These are phyloP conservation scores for Alentia gelatinosa DNA, from an alignment of 2,888 invertebrate genomes.

Conservation along the genomic window DNA sequence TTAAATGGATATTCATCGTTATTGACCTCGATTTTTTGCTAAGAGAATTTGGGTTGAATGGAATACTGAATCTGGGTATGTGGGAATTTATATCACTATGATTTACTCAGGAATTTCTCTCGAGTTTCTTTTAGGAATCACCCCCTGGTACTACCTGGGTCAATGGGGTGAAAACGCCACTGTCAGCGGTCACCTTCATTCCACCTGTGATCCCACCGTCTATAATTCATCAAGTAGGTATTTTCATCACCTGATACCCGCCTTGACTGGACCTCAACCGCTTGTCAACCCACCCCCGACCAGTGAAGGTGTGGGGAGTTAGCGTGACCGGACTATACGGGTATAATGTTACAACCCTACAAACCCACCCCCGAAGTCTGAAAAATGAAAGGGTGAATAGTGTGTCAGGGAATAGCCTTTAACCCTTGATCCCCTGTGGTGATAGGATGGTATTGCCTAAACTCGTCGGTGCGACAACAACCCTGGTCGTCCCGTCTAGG, in stretches of 20 bases:
- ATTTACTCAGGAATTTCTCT: too few relatives aligned
- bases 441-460: background rate
- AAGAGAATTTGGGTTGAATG: too few relatives aligned
- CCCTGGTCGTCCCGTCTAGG: background rate
- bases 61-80: too few relatives aligned
- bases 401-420: background rate
- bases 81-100: too few relatives aligned
- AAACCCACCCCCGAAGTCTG: background rate
- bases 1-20: too few relatives aligned
- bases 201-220: background rate
- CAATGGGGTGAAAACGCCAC: background rate
- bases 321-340: background rate
- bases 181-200: background rate
- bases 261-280: background rate
- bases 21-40: too few relatives aligned
- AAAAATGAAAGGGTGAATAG: background rate
- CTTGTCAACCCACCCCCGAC: background rate
- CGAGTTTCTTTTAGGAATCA: too few relatives aligned
- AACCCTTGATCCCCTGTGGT: background rate
- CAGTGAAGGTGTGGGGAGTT: background rate
- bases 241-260: constrained; percentile 13
- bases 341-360: background rate
- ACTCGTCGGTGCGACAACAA: background rate
- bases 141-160: background rate
- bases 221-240: background rate